A percentile compares a stretch with the other conserved stretches of the same genome.
Evolutionary conservation across 2,113 vertebrate species (phyloP).

Genomic region (Corydoras sp.): DNA sequence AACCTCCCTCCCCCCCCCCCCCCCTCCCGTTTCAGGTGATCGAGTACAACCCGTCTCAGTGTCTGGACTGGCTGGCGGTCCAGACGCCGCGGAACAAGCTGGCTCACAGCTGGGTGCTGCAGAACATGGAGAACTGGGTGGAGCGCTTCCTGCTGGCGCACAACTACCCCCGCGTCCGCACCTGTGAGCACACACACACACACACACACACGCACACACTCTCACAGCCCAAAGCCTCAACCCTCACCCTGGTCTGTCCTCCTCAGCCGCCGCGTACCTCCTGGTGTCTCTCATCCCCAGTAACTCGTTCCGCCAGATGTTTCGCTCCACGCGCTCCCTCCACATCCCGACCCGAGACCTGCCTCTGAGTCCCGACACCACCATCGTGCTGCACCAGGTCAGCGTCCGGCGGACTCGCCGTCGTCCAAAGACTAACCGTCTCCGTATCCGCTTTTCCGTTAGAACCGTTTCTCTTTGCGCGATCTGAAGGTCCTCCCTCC

Average conservation of each 20-base stretch:
- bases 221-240: background rate
- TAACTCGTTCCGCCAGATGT: slow-evolving; percentile 99
- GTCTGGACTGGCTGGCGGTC: slow-evolving; percentile 96
- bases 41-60: slow-evolving; percentile 97
- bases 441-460: background rate
- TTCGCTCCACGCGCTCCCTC: slow-evolving; percentile 93
- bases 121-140: slow-evolving; percentile 99
- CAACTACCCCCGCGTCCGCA: slow-evolving; percentile 97
- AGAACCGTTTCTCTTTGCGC: background rate
- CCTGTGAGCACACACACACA: slow-evolving; percentile 73
- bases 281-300: slow-evolving; percentile 98
- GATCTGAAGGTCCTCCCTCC: background rate
- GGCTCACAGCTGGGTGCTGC: slow-evolving; percentile 97
- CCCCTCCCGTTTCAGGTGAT: slow-evolving; percentile 75
- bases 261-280: slow-evolving; percentile 92
- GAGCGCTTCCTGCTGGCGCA: slow-evolving; percentile 96
- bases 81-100: slow-evolving; percentile 96
- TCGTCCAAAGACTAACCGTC: background rate
- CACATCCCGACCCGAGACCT: slow-evolving; percentile 94
- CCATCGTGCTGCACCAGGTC: slow-evolving; percentile 91
- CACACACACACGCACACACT: background rate
- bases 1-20: background rate
- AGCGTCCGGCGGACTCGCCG: background rate
- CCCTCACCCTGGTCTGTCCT: background rate
- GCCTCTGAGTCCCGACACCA: slow-evolving; percentile 94